A percentile compares a stretch with the other conserved stretches of the same genome.
These are phyloP conservation scores for Contarinia nasturtii DNA, from an alignment of 1,140 invertebrate species.

Conservation along the genomic window DNA sequence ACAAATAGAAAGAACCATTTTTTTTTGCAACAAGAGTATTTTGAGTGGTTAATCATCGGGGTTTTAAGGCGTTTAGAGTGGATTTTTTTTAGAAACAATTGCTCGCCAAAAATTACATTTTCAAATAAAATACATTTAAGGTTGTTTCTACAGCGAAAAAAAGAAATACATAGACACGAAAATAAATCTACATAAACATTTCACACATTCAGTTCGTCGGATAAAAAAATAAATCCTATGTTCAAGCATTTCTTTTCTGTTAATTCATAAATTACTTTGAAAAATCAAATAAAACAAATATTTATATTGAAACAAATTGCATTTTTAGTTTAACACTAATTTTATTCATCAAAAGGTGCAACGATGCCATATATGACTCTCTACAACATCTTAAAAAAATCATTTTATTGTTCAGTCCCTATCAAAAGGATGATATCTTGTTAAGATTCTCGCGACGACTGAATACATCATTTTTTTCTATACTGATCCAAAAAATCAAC, in stretches of 20 bases:
- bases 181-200: neutral
- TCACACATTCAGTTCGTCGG: conserved; percentile 1
- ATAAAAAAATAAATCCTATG: too few relatives aligned
- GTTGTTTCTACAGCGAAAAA: conserved; percentile 4
- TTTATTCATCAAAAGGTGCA: conserved; percentile 1
- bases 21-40: too few relatives aligned
- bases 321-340: conserved; percentile 6
- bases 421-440: neutral
- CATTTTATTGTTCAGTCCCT: neutral
- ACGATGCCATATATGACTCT: too few relatives aligned
- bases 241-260: neutral
- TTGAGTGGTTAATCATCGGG: too few relatives aligned
- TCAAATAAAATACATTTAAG: conserved; percentile 9
- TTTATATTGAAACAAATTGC: neutral
- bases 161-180: conserved; percentile 1
- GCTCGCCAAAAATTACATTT: conserved; percentile 3
- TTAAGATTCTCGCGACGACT: too few relatives aligned
- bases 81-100: conserved; percentile 2
- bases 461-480: conserved; percentile 11
- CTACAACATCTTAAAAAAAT: conserved; percentile 5
- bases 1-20: conserved; percentile 20
- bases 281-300: neutral
- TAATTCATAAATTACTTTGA: neutral
- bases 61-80: too few relatives aligned
- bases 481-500: conserved; percentile 47